Evolutionary conservation across 2,797 vertebrate species (phyloP), one percentile per base, ranked within the genome.

Genomic region (Sarcophilus harrisii): DNA sequence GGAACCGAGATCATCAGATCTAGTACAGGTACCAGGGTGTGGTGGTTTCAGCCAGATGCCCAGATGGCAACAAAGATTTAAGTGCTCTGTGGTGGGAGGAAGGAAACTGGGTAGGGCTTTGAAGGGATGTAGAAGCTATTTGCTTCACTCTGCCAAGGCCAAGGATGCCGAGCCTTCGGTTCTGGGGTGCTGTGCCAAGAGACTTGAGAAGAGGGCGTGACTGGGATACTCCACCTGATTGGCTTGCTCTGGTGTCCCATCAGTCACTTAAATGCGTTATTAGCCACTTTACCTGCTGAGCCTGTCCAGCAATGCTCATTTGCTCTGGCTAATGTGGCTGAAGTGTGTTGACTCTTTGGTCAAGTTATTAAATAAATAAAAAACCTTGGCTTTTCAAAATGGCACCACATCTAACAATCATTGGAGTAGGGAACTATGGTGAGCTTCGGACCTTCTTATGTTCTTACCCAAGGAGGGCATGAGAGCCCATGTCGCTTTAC

Each of bases 1-100:
- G 99, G 99, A 90, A 99, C 99, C 97, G 99, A 99, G 98, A 99
- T 99, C 98, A 99, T 99, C 98, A 99, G 99, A 92, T 99, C 99
- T 96, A 99, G 99, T 98, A 99, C 99, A 99, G 99, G 99, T 99
- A 99, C 18, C 73, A 45, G 21, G 73, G 16, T 24, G 18, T 81
- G 21, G 73, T 81, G 73, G 73, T 81, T 81, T 21, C 29, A 45
- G n/a, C 73, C n/a, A 73, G 5, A 73, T 8, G 38, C 10, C 38
- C 2, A 45, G 18, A 14, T 94, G 59, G n/a, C 57, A 93, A 12
- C 97, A 95, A 16, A 66, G n/a, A 92, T 87, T 87, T 32, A 27
- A 96, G 54, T 95, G 6, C 57, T 13, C 92, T 57, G 29, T 16
- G 4, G 18, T 92, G 32, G 16, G 90, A 29, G 0, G 38, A 2